These are phyloP conservation scores for Entomobrya proxima DNA, from an alignment of 2,888 invertebrate genomes.

Conservation along the genomic window DNA sequence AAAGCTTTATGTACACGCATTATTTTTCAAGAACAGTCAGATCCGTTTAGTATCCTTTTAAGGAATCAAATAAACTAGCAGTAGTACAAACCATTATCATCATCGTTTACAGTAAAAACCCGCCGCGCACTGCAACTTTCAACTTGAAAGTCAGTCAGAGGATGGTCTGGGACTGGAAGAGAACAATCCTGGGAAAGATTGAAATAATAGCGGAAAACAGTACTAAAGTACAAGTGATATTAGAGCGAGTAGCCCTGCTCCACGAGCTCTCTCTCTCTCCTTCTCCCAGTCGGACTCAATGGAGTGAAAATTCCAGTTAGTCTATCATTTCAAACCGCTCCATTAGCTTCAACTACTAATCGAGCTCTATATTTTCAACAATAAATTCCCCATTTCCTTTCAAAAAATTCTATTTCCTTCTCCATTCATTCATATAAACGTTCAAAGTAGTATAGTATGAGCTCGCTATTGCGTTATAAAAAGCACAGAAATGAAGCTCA, in stretches of 20 bases:
- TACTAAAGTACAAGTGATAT: conserved; percentile 1
- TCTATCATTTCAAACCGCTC: conserved; percentile 75
- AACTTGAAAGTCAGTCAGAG: conserved; percentile 4
- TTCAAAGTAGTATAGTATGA: too few relatives aligned
- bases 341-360: conserved; percentile 75
- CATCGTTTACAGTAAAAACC: conserved; percentile 19
- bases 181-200: conserved; percentile 14
- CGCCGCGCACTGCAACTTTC: conserved; percentile 15
- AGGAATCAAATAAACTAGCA: not conserved
- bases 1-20: not conserved
- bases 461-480: not conserved
- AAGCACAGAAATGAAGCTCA: not conserved
- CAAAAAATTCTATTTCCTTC: conserved; percentile 22
- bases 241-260: too few relatives aligned
- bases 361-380: conserved; percentile 71
- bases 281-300: conserved; percentile 66
- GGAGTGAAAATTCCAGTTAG: conserved; percentile 75
- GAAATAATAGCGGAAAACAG: conserved; percentile 8
- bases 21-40: not conserved
- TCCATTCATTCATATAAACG: conserved; percentile 11
- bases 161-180: not conserved
- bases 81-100: conserved; percentile 1
- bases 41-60: conserved; percentile 15
- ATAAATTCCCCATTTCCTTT: conserved; percentile 72
- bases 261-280: too few relatives aligned